phyloP scores from a whole-genome alignment of 2,797 vertebrate genomes.

The Peromyscus aztecus region DNA sequence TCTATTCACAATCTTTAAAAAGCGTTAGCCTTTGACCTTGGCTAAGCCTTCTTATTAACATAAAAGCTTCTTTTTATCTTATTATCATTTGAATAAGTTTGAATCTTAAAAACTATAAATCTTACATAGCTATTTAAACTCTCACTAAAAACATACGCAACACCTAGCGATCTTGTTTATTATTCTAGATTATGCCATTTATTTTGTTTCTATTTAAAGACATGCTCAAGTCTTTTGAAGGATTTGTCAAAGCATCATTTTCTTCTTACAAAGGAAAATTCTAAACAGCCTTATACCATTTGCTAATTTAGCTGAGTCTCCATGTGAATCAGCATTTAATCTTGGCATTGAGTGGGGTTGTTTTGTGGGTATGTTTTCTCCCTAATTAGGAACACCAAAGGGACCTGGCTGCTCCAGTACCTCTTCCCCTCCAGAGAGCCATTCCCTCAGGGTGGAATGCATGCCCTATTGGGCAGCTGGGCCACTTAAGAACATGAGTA shows the following conservation, averaged over 20 bases:
- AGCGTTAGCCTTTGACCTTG: constrained; percentile 65
- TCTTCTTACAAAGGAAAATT: constrained; percentile 52
- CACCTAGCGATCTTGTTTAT: background rate
- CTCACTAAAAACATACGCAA: background rate
- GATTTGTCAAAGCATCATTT: constrained; percentile 30
- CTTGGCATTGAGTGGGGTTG: background rate
- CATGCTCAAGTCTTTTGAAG: constrained; percentile 2
- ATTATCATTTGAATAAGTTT: constrained; percentile 59
- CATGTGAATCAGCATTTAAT: constrained; percentile 39
- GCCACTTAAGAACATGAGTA: background rate
- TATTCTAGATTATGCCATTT: constrained; percentile 39
- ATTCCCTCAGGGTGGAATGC: background rate
- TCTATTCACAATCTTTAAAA: constrained; percentile 62
- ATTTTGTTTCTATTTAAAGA: constrained; percentile 39
- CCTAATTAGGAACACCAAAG: constrained; percentile 29
- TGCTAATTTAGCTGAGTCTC: constrained; percentile 10
- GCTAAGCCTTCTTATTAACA: constrained; percentile 55
- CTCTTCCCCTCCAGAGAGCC: background rate
- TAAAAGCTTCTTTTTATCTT: constrained; percentile 58
- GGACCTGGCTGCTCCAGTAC: background rate
- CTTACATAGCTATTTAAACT: constrained; percentile 37
- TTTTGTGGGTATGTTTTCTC: constrained; percentile 10
- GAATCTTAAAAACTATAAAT: constrained; percentile 55
- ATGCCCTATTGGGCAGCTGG: background rate
- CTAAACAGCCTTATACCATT: background rate